Base-by-base conservation (phyloP, 30 jellyfish, hydroid and myxozoan species). In the Hydractinia symbiolongicarpus region DNA sequence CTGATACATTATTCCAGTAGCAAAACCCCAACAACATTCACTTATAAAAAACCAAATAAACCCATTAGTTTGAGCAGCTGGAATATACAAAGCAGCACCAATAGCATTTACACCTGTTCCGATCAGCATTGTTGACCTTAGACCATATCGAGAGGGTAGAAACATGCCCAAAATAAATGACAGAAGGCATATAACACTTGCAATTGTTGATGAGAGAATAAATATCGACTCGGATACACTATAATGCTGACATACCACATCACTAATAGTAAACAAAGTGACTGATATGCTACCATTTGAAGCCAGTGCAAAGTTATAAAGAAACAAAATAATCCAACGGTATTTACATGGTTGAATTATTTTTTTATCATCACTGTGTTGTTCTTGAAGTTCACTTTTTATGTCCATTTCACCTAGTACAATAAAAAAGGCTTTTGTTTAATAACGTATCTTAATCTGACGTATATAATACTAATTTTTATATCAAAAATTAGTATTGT, bases 221-320 rank as follows among this genome's bases (percentile, higher is more conserved):
- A 64, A 6, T 64, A n/a, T 44, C 19, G 74, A 64, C 19, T 64
- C 74, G 19, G 74, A n/a, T 64, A 64, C 40, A 64, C 16, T 51
- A 4, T 64, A 64, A 51, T 64, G 40, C 19, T 64, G 52, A 64
- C 19, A 51, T 51, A 64, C 40, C 17, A 64, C 8, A 64, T 64
- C 16, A 64, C 52, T 64, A n/a, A 64, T 64, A 51, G 19, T 64
- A 64, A 64, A 64, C 74, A 64, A 64, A 64, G 74, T n/a, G 9
- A 64, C 40, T 13, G 19, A 51, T 6, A 64, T 44, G 40, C 5
- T n/a, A 64, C 52, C 7, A 6, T 44, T 6, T n/a, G 40, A 64
- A 44, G 40, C 17, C 17, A 64, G 17, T 64, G 74, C 40, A 7
- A 64, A 64, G 17, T 51, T 51, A 64, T 6, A 64, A 44, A 64